Evolutionary conservation across 1,140 invertebrate genomes (phyloP), one percentile per base, ranked within the genome.

Genomic region (Zaprionus africanus): DNA sequence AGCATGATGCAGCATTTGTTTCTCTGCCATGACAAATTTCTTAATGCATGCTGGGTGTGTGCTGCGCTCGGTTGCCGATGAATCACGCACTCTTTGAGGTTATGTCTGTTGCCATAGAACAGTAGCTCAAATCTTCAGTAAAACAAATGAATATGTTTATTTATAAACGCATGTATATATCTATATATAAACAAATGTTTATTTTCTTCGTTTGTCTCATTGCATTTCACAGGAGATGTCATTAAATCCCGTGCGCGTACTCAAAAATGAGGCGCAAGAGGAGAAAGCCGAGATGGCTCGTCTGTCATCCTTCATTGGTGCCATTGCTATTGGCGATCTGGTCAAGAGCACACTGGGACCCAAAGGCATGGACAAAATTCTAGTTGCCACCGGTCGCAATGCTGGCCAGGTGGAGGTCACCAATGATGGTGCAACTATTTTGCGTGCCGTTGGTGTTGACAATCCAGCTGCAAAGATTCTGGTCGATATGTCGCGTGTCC

Each of bases 301-400:
- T 61, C 93, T 99, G 93, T 99, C 98, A 43, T 98, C 97, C 85
- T 99, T 99, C 93, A 96, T 99, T 82, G 99, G 99, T 51, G 99
- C 98, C 24, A 99, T 99, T 91, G 98, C 99, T 5, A 99, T 99
- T 91, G 99, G 99, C 17, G 99, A 99, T 94, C 94, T 99, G 56
- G 97, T 99, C 0, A 99, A 99, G 93, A 98, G 97, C 69, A 99
- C 99, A 12, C 94, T 99, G 13, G 99, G 99, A 17, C 99, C 99
- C 15, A 99, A 99, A 94, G 99, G 99, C 92, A 99, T 99, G 99
- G 99, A 99, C 93, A 99, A 99, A 94, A 99, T 99, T 87, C 94
- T 99, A 11, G 96, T 99, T n/a, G 95, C 97, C 49, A 94, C 95
- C 81, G 96, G 97, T 17, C 95, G 97, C 78, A 96, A 96, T 92